Conservation (phyloP, 2,113 vertebrate genomes). For the Perccottus glenii region DNA sequence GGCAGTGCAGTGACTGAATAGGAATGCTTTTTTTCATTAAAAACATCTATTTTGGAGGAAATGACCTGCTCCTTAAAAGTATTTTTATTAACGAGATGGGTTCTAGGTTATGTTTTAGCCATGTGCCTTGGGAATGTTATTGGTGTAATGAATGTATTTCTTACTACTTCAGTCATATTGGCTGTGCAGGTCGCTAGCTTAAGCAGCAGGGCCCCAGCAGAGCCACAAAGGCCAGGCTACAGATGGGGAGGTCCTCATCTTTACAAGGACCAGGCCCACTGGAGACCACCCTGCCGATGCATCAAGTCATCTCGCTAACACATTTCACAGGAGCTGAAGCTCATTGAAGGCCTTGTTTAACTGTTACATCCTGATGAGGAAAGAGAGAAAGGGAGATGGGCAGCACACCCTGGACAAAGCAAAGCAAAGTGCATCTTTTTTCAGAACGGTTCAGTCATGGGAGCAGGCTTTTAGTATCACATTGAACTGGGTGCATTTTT, state of each 20-base stretch:
- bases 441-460: not conserved
- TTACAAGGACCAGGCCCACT: conserved; percentile 53
- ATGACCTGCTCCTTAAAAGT: not conserved
- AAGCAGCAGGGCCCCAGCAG: conserved; percentile 15
- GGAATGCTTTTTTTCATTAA: not conserved
- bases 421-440: not conserved
- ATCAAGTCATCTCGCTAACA: conserved; percentile 50
- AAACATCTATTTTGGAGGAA: not conserved
- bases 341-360: conserved; percentile 54
- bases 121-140: not conserved
- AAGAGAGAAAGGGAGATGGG: not conserved
- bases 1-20: not conserved
- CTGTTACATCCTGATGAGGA: conserved; percentile 12
- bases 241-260: conserved; percentile 56
- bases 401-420: not conserved
- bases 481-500: too few species aligned
- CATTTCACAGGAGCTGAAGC: conserved; percentile 57
- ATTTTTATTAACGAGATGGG: not conserved
- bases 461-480: too few species aligned
- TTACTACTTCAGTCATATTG: conserved; percentile 8
- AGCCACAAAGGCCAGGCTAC: conserved; percentile 17
- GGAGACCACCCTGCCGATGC: conserved; percentile 65
- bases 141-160: not conserved
- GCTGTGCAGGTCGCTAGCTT: conserved; percentile 48
- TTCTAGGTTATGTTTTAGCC: not conserved